Percentiles rank a stretch among this genome's conserved stretches.
Conservation (phyloP, 2,797 vertebrate species). For the Vespertilio murinus region DNA sequence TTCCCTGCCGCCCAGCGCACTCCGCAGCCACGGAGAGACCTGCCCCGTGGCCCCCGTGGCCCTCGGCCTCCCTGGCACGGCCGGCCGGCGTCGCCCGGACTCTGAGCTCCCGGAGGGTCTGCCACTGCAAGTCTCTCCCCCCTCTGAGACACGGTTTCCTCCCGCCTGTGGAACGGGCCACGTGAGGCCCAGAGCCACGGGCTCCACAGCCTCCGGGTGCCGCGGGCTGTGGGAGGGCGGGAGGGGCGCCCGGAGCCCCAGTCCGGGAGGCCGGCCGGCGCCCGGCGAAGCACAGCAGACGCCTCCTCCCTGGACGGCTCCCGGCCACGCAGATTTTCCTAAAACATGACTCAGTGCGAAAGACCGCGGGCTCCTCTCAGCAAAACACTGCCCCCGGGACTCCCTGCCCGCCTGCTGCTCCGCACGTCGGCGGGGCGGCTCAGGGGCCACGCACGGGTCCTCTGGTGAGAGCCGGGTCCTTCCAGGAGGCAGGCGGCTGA, state of each 20-base stretch:
- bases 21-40: too few species aligned
- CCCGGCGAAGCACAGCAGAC: neutral
- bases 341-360: neutral
- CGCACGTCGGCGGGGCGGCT: neutral
- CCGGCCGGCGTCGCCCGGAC: neutral
- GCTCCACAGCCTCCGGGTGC: neutral
- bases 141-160: neutral
- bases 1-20: neutral
- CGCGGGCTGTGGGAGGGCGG: too few species aligned
- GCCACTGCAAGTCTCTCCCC: neutral
- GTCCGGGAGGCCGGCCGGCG: neutral
- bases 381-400: neutral
- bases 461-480: conserved; percentile 79
- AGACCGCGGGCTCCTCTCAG: neutral
- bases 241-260: neutral
- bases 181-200: neutral
- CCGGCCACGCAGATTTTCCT: neutral
- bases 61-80: neutral
- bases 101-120: neutral
- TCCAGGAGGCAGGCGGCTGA: conserved; percentile 62
- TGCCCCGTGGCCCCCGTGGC: too few species aligned
- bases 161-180: neutral
- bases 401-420: neutral
- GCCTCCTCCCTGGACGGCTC: neutral
- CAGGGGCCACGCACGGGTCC: too few species aligned